phyloP scores from a whole-genome alignment of 2,113 vertebrate species.

The Phoxinus phoxinus region DNA sequence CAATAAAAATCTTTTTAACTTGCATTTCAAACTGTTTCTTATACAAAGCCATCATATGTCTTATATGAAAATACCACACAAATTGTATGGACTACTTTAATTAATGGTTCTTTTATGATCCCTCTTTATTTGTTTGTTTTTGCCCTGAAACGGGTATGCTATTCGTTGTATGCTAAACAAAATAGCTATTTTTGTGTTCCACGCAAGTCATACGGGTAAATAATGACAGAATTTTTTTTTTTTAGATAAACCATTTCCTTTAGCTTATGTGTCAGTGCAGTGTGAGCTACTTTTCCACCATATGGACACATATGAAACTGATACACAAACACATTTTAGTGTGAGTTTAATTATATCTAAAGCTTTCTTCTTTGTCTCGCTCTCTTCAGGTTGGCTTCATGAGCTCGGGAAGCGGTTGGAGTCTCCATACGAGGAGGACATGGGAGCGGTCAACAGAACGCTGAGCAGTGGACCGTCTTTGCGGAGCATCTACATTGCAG shows the following conservation, averaged over 20 bases:
- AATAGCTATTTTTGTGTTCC: background rate
- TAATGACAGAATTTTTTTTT: background rate
- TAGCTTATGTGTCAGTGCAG: background rate
- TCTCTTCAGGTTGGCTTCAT: constrained; percentile 90
- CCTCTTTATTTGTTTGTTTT: too few relatives aligned
- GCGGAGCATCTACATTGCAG: constrained; percentile 93
- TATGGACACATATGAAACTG: constrained; percentile 14
- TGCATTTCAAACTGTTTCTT: too few relatives aligned
- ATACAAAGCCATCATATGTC: too few relatives aligned
- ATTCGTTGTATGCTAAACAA: background rate
- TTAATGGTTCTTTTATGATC: background rate
- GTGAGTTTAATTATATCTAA: background rate
- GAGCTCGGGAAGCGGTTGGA: constrained; percentile 95
- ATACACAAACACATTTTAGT: background rate
- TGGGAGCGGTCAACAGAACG: constrained; percentile 76
- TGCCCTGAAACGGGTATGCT: too few relatives aligned
- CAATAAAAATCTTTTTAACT: too few relatives aligned
- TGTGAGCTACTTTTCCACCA: background rate
- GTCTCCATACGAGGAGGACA: constrained; percentile 80
- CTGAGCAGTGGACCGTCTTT: constrained; percentile 82
- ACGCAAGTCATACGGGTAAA: background rate
- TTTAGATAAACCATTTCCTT: background rate
- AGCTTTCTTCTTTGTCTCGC: background rate
- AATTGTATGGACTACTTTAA: background rate
- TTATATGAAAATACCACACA: background rate